Evolutionary conservation across 2,797 vertebrate genomes (phyloP), one percentile per base, ranked within the genome.

Genomic region (Myripristis jacobus): DNA sequence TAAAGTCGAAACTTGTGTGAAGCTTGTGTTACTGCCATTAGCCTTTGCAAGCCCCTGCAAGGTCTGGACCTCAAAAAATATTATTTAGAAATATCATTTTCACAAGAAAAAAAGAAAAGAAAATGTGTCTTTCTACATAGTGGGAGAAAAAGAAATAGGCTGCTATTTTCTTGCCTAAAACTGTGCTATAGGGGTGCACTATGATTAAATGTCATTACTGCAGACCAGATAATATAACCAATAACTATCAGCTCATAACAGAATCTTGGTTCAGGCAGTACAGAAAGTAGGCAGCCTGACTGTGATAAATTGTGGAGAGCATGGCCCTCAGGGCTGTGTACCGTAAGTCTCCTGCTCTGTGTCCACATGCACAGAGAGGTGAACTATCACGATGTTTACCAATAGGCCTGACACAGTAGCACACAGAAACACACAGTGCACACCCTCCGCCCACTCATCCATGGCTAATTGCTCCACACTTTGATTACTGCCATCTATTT

Each of bases 401-500:
- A 80, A 82, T 52, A 77, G 73, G 55, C 75, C 81, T 86, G 82
- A 88, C 90, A 89, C 79, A 58, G 76, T 74, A 80, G 81, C 81
- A 81, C 83, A 76, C 64, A 19, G 59, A 63, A 73, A 67, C 75
- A 73, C 83, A 68, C 75, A 3, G 66, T 38, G 58, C 69, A 77
- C 79, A 78, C 79, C 82, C 82, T 79, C 76, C 73, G 18, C 88
- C 88, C 75, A 83, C 86, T 88, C 89, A 91, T 85, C 85, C 81
- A 6, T 62, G 77, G 87, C 83, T 95, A 94, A 94, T 93, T 92
- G 92, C 91, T 84, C 83, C 80, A 77, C 89, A 89, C 89, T 93
- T 92, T 94, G 92, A 95, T 94, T 93, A 93, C 85, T 18, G 60
- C 85, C 92, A 93, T 93, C 86, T 92, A 89, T 93, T 94, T 94